Conservation (phyloP, 2,113 vertebrate species). For the Danio rerio region GRCz12tu NC_133180.1:32900001-32900500, state of each 20-base stretch:
- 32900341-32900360: slow-evolving; percentile 54
- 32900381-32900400: slow-evolving; percentile 76
- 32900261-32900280: slow-evolving; percentile 36
- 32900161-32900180: slow-evolving; percentile 39
- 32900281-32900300: too few relatives aligned
- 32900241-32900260: slow-evolving; percentile 33
- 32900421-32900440: slow-evolving; percentile 76
- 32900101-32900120: slow-evolving; percentile 33
- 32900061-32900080: too few relatives aligned
- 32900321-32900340: too few relatives aligned
- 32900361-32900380: slow-evolving; percentile 75
- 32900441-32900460: slow-evolving; percentile 75
- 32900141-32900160: slow-evolving; percentile 33
- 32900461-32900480: slow-evolving; percentile 75
- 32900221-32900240: slow-evolving; percentile 37
- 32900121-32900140: background rate
- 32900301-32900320: too few relatives aligned
- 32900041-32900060: too few relatives aligned
- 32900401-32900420: slow-evolving; percentile 80
- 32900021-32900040: too few relatives aligned
- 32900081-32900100: slow-evolving; percentile 21
- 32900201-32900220: slow-evolving; percentile 44
- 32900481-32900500: slow-evolving; percentile 76
- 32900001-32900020: too few relatives aligned
- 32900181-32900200: slow-evolving; percentile 39